Evolutionary conservation across 1,140 invertebrate genomes (phyloP).

Genomic region (Pseudomyrmex concolor): DNA sequence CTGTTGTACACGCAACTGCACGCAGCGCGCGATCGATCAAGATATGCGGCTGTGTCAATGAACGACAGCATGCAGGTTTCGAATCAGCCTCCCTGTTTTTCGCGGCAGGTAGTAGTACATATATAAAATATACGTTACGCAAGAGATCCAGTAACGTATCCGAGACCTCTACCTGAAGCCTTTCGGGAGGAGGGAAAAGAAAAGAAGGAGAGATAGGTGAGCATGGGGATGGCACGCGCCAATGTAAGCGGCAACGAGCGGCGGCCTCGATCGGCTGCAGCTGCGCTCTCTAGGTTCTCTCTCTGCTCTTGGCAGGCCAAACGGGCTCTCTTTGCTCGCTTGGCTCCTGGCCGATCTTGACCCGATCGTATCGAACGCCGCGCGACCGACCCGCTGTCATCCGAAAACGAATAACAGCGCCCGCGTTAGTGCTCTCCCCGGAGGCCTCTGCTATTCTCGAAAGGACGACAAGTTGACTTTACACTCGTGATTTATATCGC

Average conservation of each 20-base stretch:
- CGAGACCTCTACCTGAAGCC: constrained; percentile 66
- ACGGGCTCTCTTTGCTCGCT: constrained; percentile 66
- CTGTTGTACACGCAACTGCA: too few species aligned
- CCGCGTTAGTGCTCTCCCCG: constrained; percentile 49
- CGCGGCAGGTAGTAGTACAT: constrained; percentile 71
- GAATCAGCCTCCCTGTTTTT: constrained; percentile 12
- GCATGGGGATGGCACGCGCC: constrained; percentile 81
- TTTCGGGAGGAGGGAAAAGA: constrained; percentile 63
- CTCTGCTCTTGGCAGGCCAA: constrained; percentile 71
- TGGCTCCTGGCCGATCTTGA: constrained; percentile 75
- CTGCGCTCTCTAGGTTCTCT: constrained; percentile 73
- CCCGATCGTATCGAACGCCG: constrained; percentile 77
- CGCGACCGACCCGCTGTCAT: constrained; percentile 71
- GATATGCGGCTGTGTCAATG: too few species aligned
- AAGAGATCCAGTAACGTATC: constrained; percentile 75
- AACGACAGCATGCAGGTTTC: not conserved
- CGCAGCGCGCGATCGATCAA: not conserved
- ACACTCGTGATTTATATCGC: constrained; percentile 58
- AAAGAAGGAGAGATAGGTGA: constrained; percentile 67
- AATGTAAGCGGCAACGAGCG: constrained; percentile 67
- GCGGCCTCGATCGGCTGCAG: constrained; percentile 70
- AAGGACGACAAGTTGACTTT: constrained; percentile 70
- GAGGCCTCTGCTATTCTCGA: constrained; percentile 48
- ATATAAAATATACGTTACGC: constrained; percentile 77
- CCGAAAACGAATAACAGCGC: constrained; percentile 74